phyloP scores from a whole-genome alignment of 2,888 invertebrate genomes.

The Myathropa florea region DNA sequence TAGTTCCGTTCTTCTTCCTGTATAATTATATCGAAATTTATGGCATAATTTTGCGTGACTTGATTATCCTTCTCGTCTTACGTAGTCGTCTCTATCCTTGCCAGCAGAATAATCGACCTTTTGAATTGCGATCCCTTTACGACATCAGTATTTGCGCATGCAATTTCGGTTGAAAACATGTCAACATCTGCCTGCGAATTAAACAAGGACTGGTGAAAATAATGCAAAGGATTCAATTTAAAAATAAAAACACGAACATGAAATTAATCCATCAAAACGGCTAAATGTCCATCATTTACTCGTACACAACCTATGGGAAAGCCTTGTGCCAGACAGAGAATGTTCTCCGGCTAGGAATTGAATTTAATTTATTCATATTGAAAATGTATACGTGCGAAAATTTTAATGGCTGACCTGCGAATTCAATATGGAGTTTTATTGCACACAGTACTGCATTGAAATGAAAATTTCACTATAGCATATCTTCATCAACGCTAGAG shows the following conservation, averaged over 20 bases:
- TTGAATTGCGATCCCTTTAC: background rate
- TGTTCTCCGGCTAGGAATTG: too few species aligned
- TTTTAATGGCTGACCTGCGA: too few species aligned
- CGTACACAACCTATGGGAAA: too few species aligned
- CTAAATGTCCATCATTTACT: too few species aligned
- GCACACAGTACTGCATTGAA: too few species aligned
- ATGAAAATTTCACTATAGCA: too few species aligned
- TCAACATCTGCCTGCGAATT: slow-evolving; percentile 7
- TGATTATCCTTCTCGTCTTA: slow-evolving; percentile 33
- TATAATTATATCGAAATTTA: slow-evolving; percentile 58
- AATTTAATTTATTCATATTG: too few species aligned
- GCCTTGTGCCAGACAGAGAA: too few species aligned
- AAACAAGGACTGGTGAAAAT: background rate
- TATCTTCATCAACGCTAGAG: too few species aligned
- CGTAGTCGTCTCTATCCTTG: background rate
- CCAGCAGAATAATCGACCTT: background rate
- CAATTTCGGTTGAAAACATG: background rate
- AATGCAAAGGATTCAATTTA: background rate
- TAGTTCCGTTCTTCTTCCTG: slow-evolving; percentile 4
- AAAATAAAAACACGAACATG: background rate
- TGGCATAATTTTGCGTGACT: slow-evolving; percentile 61
- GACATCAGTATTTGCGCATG: background rate
- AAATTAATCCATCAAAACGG: background rate
- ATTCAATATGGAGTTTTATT: too few species aligned
- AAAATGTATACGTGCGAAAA: too few species aligned